phyloP scores from a whole-genome alignment of 2,888 invertebrate genomes.

The Portevinia maculata region DNA sequence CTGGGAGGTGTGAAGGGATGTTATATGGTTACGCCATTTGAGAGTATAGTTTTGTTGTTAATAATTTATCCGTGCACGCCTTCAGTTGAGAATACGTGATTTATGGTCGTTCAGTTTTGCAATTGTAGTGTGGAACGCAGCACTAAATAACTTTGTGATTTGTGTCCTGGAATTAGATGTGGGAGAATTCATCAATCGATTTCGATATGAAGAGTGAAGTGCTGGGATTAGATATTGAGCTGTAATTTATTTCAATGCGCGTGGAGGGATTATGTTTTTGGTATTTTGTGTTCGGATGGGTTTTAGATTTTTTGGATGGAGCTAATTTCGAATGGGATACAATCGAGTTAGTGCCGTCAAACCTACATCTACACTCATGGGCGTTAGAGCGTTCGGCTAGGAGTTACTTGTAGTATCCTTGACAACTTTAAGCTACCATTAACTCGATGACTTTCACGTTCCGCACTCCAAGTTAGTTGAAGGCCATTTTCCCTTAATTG shows the following conservation, averaged over 20 bases:
- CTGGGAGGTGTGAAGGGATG: slow-evolving; percentile 46
- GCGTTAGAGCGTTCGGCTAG: no score
- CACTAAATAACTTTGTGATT: slow-evolving; percentile 43
- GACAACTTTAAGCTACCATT: no score
- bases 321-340: no score
- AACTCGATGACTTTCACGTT: no score
- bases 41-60: slow-evolving; percentile 52
- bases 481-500: no score
- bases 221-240: slow-evolving; percentile 21
- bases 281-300: neutral
- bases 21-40: slow-evolving; percentile 31
- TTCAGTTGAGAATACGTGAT: slow-evolving; percentile 37
- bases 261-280: neutral
- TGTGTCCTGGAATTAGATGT: slow-evolving; percentile 39
- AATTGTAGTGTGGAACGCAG: slow-evolving; percentile 26
- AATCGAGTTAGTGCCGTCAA: no score
- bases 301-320: no score
- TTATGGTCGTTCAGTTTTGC: slow-evolving; percentile 34
- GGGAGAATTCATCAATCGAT: slow-evolving; percentile 46
- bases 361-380: no score
- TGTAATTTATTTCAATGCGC: slow-evolving; percentile 24
- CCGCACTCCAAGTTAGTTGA: no score
- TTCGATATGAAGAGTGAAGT: slow-evolving; percentile 4
- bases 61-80: slow-evolving; percentile 60
- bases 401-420: no score